These are phyloP conservation scores for Tympanoctomys barrerae DNA, from an alignment of 2,797 vertebrate species.

Conservation along the genomic window DNA sequence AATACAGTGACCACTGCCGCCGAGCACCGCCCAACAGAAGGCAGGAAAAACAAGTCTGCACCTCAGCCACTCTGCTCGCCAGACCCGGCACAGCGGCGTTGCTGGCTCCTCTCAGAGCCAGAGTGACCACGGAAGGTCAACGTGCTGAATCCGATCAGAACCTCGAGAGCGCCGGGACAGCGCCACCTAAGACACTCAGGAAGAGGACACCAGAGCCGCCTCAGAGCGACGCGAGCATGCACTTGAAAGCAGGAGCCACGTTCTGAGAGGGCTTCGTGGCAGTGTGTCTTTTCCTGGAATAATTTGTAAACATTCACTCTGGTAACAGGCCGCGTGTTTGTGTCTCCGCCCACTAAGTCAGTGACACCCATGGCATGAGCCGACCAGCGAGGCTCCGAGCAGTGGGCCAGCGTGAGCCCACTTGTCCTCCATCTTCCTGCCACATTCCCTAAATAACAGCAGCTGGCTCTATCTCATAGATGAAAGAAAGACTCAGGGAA, in stretches of 20 bases:
- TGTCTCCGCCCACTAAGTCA: rapidly evolving
- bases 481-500: neutral
- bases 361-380: rapidly evolving
- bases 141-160: neutral
- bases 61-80: too few species aligned
- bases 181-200: neutral
- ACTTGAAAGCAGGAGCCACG: neutral
- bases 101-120: neutral
- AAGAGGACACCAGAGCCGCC: neutral
- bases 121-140: neutral
- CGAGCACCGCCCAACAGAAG: neutral
- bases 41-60: too few species aligned
- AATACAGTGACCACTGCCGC: too few species aligned
- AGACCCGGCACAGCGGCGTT: too few species aligned
- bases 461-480: neutral
- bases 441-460: neutral
- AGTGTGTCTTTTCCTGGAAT: too few species aligned
- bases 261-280: neutral
- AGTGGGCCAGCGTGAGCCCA: too few species aligned
- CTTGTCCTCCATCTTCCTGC: rapidly evolving
- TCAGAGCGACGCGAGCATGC: neutral
- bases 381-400: neutral
- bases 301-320: neutral
- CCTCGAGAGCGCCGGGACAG: neutral
- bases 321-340: rapidly evolving